These are phyloP conservation scores for Drosophila mimica DNA, from an alignment of 2,888 invertebrate species.

Conservation along the genomic window DNA sequence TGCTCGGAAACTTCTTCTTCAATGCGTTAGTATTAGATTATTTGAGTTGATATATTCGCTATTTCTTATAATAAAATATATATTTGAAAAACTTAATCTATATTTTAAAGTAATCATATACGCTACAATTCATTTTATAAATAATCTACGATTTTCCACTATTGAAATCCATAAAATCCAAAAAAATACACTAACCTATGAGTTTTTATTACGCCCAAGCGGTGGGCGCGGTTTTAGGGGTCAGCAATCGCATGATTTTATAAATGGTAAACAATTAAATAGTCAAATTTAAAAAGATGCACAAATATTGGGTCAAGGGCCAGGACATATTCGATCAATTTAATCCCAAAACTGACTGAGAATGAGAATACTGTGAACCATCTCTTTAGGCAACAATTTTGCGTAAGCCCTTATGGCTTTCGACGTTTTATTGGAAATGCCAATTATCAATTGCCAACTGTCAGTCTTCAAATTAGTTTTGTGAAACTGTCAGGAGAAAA, in stretches of 20 bases:
- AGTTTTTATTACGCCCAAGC: slow-evolving; percentile 16
- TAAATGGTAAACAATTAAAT: slow-evolving; percentile 59
- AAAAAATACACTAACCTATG: slow-evolving; percentile 26
- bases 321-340: slow-evolving; percentile 15
- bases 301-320: background rate
- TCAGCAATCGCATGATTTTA: slow-evolving; percentile 21
- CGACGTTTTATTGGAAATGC: slow-evolving; percentile 1
- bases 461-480: slow-evolving; percentile 8
- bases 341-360: slow-evolving; percentile 8
- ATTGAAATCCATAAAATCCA: no score
- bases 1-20: no score
- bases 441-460: slow-evolving; percentile 9
- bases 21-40: no score
- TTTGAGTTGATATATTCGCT: background rate
- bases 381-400: slow-evolving; percentile 6
- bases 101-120: background rate
- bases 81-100: background rate
- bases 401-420: slow-evolving; percentile 5
- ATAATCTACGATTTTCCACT: no score
- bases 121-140: no score
- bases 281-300: slow-evolving; percentile 30
- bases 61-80: background rate
- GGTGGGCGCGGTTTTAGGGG: background rate
- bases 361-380: background rate
- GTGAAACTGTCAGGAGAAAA: background rate